Conservation (phyloP, 1,140 invertebrate genomes). For the Eueides isabella region DNA sequence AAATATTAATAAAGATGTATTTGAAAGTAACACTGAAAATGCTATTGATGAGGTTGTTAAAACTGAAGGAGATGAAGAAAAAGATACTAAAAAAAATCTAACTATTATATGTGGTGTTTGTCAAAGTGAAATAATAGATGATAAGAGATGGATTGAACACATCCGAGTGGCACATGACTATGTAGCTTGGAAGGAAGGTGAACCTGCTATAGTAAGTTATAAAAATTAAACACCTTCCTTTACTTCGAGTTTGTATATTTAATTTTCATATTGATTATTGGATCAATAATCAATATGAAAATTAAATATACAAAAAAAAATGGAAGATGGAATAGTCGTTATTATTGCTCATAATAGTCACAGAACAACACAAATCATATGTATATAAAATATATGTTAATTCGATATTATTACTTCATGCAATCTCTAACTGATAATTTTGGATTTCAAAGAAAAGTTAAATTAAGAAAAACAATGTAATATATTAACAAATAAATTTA, state of each 20-base stretch:
- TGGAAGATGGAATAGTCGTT: too few relatives aligned
- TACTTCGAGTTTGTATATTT: not conserved
- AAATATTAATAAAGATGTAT: not conserved
- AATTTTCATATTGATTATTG: too few relatives aligned
- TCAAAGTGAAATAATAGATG: slow-evolving; percentile 32
- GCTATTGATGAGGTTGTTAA: not conserved
- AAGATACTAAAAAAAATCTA: not conserved
- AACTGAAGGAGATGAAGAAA: not conserved
- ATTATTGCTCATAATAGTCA: too few relatives aligned
- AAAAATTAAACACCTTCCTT: not conserved
- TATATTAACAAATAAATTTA: too few relatives aligned
- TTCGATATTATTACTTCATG: too few relatives aligned
- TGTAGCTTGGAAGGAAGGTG: slow-evolving; percentile 51
- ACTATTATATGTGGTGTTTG: slow-evolving; percentile 63
- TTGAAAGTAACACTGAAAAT: not conserved
- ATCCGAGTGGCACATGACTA: slow-evolving; percentile 47
- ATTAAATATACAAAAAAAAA: too few relatives aligned
- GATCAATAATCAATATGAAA: too few relatives aligned
- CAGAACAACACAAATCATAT: too few relatives aligned
- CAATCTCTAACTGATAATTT: too few relatives aligned
- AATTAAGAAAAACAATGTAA: too few relatives aligned
- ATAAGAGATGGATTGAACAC: slow-evolving; percentile 44
- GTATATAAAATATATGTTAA: too few relatives aligned
- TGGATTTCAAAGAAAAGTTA: too few relatives aligned
- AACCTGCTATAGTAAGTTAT: slow-evolving; percentile 44